These are phyloP conservation scores for Pimephales promelas DNA, from an alignment of 2,113 vertebrate genomes.

Conservation along the genomic window DNA sequence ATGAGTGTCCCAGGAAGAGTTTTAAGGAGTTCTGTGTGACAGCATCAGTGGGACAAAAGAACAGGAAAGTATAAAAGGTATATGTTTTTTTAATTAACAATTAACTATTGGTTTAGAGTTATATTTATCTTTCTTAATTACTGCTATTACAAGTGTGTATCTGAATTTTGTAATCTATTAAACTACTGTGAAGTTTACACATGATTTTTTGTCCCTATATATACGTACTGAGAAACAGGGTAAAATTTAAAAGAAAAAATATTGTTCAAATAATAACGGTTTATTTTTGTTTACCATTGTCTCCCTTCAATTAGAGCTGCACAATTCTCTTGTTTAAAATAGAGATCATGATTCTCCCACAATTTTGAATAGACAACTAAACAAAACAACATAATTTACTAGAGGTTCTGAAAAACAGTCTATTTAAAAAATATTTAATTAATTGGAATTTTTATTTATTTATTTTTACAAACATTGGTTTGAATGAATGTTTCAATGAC, in stretches of 20 bases:
- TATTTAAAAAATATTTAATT: too few species aligned
- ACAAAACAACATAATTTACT: too few species aligned
- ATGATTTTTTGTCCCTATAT: background rate
- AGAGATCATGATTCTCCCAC: too few species aligned
- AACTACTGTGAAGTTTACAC: background rate
- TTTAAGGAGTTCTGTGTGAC: background rate
- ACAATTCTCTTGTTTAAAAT: background rate
- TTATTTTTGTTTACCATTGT: background rate
- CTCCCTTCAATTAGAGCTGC: background rate
- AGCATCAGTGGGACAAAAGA: background rate
- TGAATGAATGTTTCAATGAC: too few species aligned
- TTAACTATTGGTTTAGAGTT: background rate
- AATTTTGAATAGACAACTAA: too few species aligned
- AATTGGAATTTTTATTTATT: too few species aligned
- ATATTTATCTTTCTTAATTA: background rate
- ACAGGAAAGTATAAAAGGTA: background rate
- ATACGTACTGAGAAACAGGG: background rate
- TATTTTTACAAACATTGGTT: too few species aligned
- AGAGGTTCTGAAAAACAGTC: too few species aligned
- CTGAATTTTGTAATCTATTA: background rate
- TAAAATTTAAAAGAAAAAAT: background rate
- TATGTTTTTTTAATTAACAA: background rate
- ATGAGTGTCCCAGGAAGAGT: slow-evolving; percentile 45
- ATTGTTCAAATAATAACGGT: background rate
- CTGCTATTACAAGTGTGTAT: background rate